Evolutionary conservation across 2,888 invertebrate species (phyloP).

Genomic region (Ophion ellenae): DNA sequence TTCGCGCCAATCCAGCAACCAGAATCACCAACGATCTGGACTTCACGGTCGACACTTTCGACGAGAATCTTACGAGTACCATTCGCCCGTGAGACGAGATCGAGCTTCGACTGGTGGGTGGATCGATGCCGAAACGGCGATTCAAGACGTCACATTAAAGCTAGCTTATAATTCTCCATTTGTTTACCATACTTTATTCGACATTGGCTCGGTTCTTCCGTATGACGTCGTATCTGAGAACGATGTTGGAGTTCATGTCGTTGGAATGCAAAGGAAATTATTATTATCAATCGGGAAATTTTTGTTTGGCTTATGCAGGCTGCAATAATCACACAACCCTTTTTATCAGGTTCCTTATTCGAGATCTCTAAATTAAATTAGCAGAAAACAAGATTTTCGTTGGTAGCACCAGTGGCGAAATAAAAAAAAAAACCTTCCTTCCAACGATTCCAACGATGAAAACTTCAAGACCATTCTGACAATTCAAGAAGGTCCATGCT

Average conservation of each 20-base stretch:
- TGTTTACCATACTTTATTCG: background rate
- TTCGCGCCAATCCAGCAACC: background rate
- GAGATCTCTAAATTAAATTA: background rate
- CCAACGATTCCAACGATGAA: background rate
- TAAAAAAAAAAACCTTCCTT: background rate
- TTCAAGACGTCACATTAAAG: constrained; percentile 29
- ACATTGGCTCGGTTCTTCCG: background rate
- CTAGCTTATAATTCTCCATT: constrained; percentile 16
- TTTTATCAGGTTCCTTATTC: background rate
- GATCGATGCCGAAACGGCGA: constrained; percentile 20
- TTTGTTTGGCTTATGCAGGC: background rate
- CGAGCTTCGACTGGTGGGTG: constrained; percentile 23
- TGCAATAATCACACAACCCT: background rate
- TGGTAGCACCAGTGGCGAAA: background rate
- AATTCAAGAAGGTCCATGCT: background rate
- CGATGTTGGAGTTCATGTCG: background rate
- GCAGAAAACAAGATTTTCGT: background rate
- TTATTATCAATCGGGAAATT: background rate
- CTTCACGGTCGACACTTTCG: constrained; percentile 78
- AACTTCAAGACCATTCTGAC: background rate
- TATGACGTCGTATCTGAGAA: background rate
- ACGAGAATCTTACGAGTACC: constrained; percentile 75
- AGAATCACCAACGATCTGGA: constrained; percentile 73
- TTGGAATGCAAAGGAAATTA: background rate
- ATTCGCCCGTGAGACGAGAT: constrained; percentile 39